Base-by-base conservation (phyloP, 2,797 vertebrate species). In the Tenualosa ilisha region DNA sequence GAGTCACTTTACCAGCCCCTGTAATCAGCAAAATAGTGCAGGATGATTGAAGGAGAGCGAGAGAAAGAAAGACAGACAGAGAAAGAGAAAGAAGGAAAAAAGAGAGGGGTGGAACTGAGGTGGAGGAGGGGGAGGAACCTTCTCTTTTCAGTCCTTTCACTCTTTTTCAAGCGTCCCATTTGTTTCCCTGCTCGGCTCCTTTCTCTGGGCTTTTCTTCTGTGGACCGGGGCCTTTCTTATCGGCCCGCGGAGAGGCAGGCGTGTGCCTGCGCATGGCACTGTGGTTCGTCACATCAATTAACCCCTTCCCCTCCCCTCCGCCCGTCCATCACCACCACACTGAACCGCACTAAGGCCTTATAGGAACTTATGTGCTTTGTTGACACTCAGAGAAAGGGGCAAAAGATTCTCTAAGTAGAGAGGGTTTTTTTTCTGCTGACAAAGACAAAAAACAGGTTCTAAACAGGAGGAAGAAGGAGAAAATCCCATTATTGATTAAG, bases 61-160 rank as follows among this genome's bases (percentile, higher is more conserved):
- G n/a, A 83, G 82, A 49, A 40, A 15, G 56, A 83, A 15, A 46
- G 31, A 31, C 90, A 91, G 92, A 86, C 92, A 93, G 91, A 85
- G 53, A 61, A 72, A 50, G 24, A 82, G 51, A 79, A 91, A 93
- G 91, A 90, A 89, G 86, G 85, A 90, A 90, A 91, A 92, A 90
- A 46, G 59, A 93, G 94, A 82, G 72, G 49, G 92, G 92, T 89
- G 88, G 87, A 90, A 93, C 93, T 92, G 93, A 91, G 91, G 90
- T 40, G 40, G 72, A 79, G 37, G 72, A 79, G 72, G 40, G 72
- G 72, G 72, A 43, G 72, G 40, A 46, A 43, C 31, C 37, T 9
- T 6, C 17, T 43, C 40, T 7, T 79, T 46, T 79, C 72, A 20
- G 17, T 46, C 72, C 72, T 79, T 79, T 46, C 72, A 43, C 17